Base-by-base conservation (phyloP, 2,113 vertebrate species). In the Vidua chalybeata region DNA sequence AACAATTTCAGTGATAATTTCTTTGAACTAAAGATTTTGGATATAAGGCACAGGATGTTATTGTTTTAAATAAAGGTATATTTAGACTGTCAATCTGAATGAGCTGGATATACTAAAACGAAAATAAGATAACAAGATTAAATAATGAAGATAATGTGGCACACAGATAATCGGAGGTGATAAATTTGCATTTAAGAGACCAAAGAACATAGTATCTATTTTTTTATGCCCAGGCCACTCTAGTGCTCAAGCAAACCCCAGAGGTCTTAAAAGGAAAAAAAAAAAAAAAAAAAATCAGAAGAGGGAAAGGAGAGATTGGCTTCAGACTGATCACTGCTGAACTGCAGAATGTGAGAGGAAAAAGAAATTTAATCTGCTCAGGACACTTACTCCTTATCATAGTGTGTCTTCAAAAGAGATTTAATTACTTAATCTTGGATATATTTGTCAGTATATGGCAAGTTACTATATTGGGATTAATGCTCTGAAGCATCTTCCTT, bases 381-480 rank as follows among this genome's bases (percentile, higher is more conserved):
- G 76, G 89, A 92, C 59, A 77, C 93, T 97, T 96, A 94, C 85
- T 95, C 73, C 92, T 97, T 96, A 97, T 97, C 96, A 96, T 96
- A 95, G 75, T 37, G 52, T 13, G 49, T 66, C 89, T 97, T 95
- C 96, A 97, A 82, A 94, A 96, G 72, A 97, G 95, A 97, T 97
- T 97, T 97, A 97, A 97, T 97, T 97, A 97, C 94, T 97, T 97
- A 97, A 96, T 96, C 90, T 96, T 83, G 93, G 95, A 97, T 97
- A 92, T 96, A 95, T 95, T 97, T 96, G 92, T 97, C 96, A 96
- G 91, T 96, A 96, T 95, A 95, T 96, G 63, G 91, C 62, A 79
- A 87, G 97, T 87, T 97, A 92, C 97, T 97, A 97, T 97, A 97
- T 96, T 96, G 94, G 96, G 96, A 97, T 97, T 97, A 97, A 97